phyloP scores from a whole-genome alignment of 2,797 vertebrate genomes.

The Oreortyx pictus region DNA sequence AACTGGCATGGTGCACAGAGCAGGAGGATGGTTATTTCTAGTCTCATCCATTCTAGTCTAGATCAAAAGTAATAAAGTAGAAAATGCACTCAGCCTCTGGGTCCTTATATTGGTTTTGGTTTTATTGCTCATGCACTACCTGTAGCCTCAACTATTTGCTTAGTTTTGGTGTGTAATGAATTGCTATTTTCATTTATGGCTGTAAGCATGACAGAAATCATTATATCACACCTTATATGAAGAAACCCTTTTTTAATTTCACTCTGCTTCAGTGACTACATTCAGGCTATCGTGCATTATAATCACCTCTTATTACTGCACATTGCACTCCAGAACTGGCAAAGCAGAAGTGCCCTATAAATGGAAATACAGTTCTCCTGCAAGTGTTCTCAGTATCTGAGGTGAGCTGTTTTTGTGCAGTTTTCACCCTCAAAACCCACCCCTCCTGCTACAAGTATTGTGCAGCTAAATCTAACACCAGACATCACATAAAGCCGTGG shows the following conservation, averaged over 20 bases:
- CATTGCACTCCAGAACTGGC: not conserved
- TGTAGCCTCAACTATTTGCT: conserved; percentile 21
- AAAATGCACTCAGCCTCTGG: conserved; percentile 24
- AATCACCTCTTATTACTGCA: not conserved
- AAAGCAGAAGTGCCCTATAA: not conserved
- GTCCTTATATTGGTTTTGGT: not conserved
- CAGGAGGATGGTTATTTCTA: conserved; percentile 52
- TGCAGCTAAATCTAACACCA: not conserved
- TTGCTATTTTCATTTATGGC: conserved; percentile 16
- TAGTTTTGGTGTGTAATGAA: not conserved
- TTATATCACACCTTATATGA: not conserved
- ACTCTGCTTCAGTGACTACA: not conserved
- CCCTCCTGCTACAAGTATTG: not conserved
- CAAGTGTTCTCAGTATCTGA: not conserved
- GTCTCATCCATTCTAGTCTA: conserved; percentile 12
- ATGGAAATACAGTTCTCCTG: not conserved
- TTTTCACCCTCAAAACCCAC: not conserved
- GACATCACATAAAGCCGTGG: not conserved
- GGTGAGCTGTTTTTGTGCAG: not conserved
- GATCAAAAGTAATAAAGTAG: conserved; percentile 49
- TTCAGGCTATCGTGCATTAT: not conserved
- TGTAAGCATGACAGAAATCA: conserved; percentile 36
- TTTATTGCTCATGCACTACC: conserved; percentile 26
- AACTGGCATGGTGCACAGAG: conserved; percentile 55
- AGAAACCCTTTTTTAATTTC: conserved; percentile 34